Percentiles rank a stretch among this genome's conserved stretches.
phyloP scores from a whole-genome alignment of 2,113 vertebrate species.

The Cromileptes altivelis region DNA sequence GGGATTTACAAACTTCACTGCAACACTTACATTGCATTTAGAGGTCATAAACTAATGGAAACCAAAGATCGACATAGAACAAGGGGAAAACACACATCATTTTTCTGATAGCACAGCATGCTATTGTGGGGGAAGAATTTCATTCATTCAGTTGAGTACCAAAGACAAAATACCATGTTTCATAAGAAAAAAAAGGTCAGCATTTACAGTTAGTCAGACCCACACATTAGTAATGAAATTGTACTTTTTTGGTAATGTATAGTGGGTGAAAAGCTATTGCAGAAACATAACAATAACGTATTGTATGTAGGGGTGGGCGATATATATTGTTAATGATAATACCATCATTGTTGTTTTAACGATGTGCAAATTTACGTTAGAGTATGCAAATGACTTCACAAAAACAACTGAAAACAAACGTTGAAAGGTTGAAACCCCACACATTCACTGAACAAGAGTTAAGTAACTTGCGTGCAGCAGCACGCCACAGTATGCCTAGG shows the following conservation, averaged over 20 bases:
- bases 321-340: too few species aligned
- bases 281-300: not conserved
- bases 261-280: not conserved
- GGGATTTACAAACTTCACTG: not conserved
- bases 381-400: too few species aligned
- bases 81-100: not conserved
- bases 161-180: not conserved
- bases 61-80: not conserved
- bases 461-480: too few species aligned
- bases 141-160: not conserved
- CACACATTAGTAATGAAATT: not conserved
- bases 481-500: too few species aligned
- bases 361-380: too few species aligned
- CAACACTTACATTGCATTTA: not conserved
- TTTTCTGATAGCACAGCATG: not conserved
- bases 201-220: not conserved
- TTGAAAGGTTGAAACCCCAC: too few species aligned
- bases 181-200: too few species aligned
- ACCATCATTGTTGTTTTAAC: too few species aligned
- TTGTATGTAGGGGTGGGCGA: too few species aligned
- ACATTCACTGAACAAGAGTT: too few species aligned
- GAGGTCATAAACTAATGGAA: not conserved
- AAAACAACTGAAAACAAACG: too few species aligned
- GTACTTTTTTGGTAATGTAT: too few species aligned
- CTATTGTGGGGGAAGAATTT: not conserved